These are phyloP conservation scores for Euthynnus affinis DNA, from an alignment of 2,797 vertebrate genomes.

Conservation along the genomic window DNA sequence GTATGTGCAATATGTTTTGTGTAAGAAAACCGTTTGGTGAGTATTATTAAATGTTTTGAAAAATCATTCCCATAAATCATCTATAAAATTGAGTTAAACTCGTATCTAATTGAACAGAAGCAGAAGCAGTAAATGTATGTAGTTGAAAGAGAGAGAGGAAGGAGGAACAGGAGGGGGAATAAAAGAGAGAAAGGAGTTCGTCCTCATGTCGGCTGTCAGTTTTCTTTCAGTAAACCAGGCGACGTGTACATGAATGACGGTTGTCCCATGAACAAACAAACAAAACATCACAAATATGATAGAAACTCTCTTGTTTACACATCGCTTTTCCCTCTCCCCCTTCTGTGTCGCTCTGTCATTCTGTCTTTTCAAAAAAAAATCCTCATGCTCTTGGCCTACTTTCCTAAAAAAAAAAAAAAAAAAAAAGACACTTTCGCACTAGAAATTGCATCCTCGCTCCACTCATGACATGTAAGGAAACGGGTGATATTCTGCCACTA, in stretches of 20 bases:
- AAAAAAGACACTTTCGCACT: constrained; percentile 53
- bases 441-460: constrained; percentile 69
- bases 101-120: neutral
- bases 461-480: constrained; percentile 73
- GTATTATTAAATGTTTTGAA: neutral
- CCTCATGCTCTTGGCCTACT: constrained; percentile 77
- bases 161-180: constrained; percentile 15
- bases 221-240: constrained; percentile 17
- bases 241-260: constrained; percentile 39
- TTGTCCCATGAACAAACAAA: constrained; percentile 66
- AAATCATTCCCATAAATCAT: neutral
- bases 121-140: neutral
- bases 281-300: constrained; percentile 62
- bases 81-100: neutral
- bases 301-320: constrained; percentile 72
- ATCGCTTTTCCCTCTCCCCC: constrained; percentile 36
- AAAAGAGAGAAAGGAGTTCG: constrained; percentile 22
- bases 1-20: neutral
- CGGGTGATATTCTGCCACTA: constrained; percentile 60
- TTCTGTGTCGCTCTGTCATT: constrained; percentile 64
- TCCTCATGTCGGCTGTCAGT: constrained; percentile 50
- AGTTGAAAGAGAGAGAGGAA: constrained; percentile 1
- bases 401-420: constrained; percentile 53
- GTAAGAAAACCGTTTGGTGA: neutral
- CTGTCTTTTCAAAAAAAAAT: constrained; percentile 60